Conservation (phyloP, 1,140 invertebrate species). For the Drosophila mauritiana region DNA sequence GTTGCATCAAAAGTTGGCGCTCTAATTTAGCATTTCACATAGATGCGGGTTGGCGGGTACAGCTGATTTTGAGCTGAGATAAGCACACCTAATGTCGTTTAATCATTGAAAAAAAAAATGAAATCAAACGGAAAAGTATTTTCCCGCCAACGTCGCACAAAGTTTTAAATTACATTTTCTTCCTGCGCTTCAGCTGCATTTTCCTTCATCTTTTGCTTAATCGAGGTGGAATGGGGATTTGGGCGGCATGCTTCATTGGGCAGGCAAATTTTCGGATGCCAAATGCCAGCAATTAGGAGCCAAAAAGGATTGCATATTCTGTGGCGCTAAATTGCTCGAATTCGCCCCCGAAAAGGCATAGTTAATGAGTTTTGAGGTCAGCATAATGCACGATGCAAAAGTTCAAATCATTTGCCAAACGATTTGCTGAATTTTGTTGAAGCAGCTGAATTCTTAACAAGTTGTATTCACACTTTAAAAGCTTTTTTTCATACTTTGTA, state of each 20-base stretch:
- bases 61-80: slow-evolving; percentile 22
- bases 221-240: neutral
- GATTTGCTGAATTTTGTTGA: slow-evolving; percentile 16
- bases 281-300: slow-evolving; percentile 64
- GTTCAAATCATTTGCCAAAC: slow-evolving; percentile 24
- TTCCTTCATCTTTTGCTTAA: slow-evolving; percentile 30
- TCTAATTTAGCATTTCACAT: slow-evolving; percentile 4
- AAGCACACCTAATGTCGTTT: slow-evolving; percentile 34
- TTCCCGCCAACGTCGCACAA: slow-evolving; percentile 59
- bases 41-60: slow-evolving; percentile 24
- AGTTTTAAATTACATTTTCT: slow-evolving; percentile 68
- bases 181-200: slow-evolving; percentile 45
- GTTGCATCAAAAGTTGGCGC: slow-evolving; percentile 30
- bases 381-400: slow-evolving; percentile 20
- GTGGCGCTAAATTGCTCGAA: slow-evolving; percentile 47
- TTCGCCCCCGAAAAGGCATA: slow-evolving; percentile 42
- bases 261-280: slow-evolving; percentile 50
- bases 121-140: slow-evolving; percentile 19
- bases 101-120: slow-evolving; percentile 37
- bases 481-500: neutral
- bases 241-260: slow-evolving; percentile 62
- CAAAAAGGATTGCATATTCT: slow-evolving; percentile 64
- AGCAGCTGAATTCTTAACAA: slow-evolving; percentile 7
- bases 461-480: neutral
- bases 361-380: slow-evolving; percentile 52